Evolutionary conservation across 2,113 vertebrate species (phyloP), one percentile per base, ranked within the genome.

Genomic region (Bufo bufo): DNA sequence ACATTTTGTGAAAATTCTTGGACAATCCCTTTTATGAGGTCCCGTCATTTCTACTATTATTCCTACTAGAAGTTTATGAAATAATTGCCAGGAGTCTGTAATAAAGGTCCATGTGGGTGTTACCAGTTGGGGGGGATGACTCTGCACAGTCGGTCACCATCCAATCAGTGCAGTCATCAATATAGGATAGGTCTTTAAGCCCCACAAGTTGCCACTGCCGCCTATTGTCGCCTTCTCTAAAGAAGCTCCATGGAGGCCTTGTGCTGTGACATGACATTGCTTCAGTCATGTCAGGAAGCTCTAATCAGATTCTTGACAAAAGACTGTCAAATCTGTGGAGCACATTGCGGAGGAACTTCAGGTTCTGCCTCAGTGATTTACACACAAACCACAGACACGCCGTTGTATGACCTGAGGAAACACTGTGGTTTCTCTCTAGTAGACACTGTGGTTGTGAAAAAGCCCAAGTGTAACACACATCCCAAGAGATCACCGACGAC

Each of bases 341-440:
- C 19, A 17, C 86, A 65, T 5, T 43, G 50, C 72, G 45, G 81
- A 77, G 72, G 47, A 89, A 89, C 81, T 54, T 77, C 82, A 84
- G 87, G 81, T 84, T 89, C 71, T 47, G 82, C 87, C 87, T 83
- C 82, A 78, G 81, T 88, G 81, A 89, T 89, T 89, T 89, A 84
- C 72, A 89, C 82, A 84, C 72, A 89, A 89, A 89, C 87, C 87
- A 89, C 80, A 89, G 82, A 84, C 87, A 89, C 50, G 56, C 81
- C 78, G 87, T 78, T 84, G 87, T 84, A 66, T 84, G 87, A 88
- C 87, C 87, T 78, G 72, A 84, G 81, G 75, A 89, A 84, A 89
- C 87, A 88, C 72, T 84, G 87, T 89, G 87, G 87, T 78, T 88
- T 89, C 61, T 89, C 82, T 77, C 82, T 66, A 84, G 87, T 84